phyloP scores from a whole-genome alignment of 2,888 invertebrate genomes.

The Petrolisthes cinctipes region DNA sequence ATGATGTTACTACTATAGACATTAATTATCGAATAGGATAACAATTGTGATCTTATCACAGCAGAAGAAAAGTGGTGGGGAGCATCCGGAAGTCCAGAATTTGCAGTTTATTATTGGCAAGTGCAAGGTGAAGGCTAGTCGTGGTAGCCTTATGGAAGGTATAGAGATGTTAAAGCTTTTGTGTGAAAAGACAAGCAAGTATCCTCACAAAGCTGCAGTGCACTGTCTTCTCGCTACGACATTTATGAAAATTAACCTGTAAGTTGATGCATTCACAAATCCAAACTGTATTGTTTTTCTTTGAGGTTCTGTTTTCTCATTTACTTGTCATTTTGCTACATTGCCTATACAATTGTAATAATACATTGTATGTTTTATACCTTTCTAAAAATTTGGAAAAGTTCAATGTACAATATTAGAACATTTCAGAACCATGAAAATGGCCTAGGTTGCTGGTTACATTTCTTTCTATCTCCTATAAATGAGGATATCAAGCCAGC shows the following conservation, averaged over 20 bases:
- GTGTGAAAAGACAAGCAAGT: background rate
- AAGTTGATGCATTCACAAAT: background rate
- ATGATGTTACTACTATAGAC: background rate
- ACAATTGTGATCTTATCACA: background rate
- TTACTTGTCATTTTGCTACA: too few relatives aligned
- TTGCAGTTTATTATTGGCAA: constrained; percentile 19
- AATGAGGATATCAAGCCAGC: too few relatives aligned
- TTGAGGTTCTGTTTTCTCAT: too few relatives aligned
- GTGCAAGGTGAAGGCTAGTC: constrained; percentile 18
- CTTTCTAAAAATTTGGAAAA: too few relatives aligned
- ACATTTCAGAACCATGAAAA: too few relatives aligned
- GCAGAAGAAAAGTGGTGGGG: constrained; percentile 9
- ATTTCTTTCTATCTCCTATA: background rate
- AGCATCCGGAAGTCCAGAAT: constrained; percentile 4
- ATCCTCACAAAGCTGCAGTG: constrained; percentile 16
- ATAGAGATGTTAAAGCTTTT: constrained; percentile 27
- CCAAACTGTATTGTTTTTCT: too few relatives aligned
- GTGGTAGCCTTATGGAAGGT: constrained; percentile 24
- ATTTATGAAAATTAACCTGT: constrained; percentile 27
- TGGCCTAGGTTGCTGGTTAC: too few relatives aligned
- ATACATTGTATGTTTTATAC: too few relatives aligned
- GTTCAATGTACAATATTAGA: too few relatives aligned
- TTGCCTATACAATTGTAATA: too few relatives aligned
- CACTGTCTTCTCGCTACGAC: constrained; percentile 23
- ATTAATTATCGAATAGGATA: background rate